Base-by-base conservation (phyloP, 2,113 vertebrate genomes). In the Epinephelus moara region DNA sequence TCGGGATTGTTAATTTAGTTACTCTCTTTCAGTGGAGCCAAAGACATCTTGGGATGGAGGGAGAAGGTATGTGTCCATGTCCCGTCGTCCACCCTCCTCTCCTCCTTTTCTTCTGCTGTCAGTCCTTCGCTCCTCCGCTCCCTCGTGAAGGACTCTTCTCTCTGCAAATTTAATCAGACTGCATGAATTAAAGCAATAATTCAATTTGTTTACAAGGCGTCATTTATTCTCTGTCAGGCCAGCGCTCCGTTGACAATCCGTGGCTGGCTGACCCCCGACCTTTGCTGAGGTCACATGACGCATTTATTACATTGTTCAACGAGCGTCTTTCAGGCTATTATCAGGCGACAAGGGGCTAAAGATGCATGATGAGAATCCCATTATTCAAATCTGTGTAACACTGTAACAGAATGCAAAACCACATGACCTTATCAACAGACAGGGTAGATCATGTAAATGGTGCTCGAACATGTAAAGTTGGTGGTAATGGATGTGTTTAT, bases 161-260 rank as follows among this genome's bases (percentile, higher is more conserved):
- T 67, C 50, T 17, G 81, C 80, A 94, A 96, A 96, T 95, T 74
- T 62, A 93, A 95, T 96, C 93, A 96, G 91, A 88, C 89, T 89
- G 93, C 94, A 93, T 95, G 93, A 96, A 96, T 96, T 94, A 95
- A 95, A 94, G 91, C 92, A 92, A 94, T 95, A 95, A 96, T 74
- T 90, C 89, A 94, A 95, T 96, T 96, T 95, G 93, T 95, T 94
- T 95, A 94, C 94, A 92, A 91, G 91, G 88, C 92, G 77, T 95
- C 89, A 94, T 95, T 96, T 95, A 95, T 95, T 95, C 90, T 76
- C 91, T 92, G 93, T 95, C 94, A 95, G 86, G 89, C 91, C 71
- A 2, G 70, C n/a, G 70, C 89, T 94, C 90, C 85, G 72, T 85
- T 86, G 91, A 92, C 92, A 88, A 91, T 89, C 87, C 37, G 72